Evolutionary conservation across 2,888 invertebrate species (phyloP), one percentile per base, ranked within the genome.

Genomic region (Cerastoderma edule): DNA sequence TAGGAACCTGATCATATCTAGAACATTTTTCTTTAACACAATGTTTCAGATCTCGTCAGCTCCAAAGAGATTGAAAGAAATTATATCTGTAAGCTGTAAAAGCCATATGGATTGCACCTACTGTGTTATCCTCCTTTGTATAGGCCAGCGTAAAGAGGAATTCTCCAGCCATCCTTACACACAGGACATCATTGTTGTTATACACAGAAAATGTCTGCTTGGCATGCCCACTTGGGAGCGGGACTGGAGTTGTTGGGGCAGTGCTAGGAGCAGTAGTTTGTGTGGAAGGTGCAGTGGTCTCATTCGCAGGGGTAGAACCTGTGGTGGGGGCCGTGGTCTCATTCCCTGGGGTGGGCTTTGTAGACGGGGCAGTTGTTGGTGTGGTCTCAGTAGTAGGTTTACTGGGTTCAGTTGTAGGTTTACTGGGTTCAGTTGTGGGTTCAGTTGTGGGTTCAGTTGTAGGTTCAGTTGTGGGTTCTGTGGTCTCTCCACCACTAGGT

Each of bases 201-300:
- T 67, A 54, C 54, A 71, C 60, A n/a, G 24, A 28, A 16, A 74
- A 64, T 54, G 64, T 74, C 27, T 10, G 35, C 30, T 57, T 35
- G 4, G 56, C 28, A 44, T 67, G 64, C 22, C 44, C 24, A 13
- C 10, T 32, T 8, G 70, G 8, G 0, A 69, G 39, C 2, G 60
- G 24, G 5, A 60, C 30, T 19, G 50, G 32, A 0, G 56, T 39
- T n/a, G 50, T 35, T 0, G 53, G n/a, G 10, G 63, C 19, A 30
- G 53, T 24, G 0, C 24, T 64, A 10, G 69, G 44, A 2, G 32
- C 24, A 2, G 22, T 46, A 60, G 56, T 54, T 6, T 46, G 5
- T 2, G 30, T 22, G n/a, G 35, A 44, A 24, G 39, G 19, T 30
- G 0, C 50, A 33, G 19, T 44, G 39, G 19, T 53, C 28, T 46